Conservation (phyloP, 2,113 vertebrate species). For the Choloepus hoffmanni region DNA sequence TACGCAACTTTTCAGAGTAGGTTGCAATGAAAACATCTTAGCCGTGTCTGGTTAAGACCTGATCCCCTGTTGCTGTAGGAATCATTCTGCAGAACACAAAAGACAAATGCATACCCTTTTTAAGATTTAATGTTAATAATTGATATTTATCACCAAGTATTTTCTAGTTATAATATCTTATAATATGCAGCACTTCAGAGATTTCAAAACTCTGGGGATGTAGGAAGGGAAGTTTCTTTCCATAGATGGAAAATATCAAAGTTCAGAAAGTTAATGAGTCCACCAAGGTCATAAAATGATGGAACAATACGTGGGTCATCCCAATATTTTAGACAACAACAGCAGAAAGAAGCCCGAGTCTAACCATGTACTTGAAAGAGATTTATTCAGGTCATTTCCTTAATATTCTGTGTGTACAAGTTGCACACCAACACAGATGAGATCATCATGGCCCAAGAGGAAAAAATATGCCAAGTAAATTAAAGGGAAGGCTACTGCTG, state of each 20-base stretch:
- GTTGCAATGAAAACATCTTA: constrained; percentile 23
- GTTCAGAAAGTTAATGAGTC: constrained; percentile 24
- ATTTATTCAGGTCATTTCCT: constrained; percentile 60
- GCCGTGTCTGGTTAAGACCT: background rate
- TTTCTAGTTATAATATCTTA: background rate
- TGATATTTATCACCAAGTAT: background rate
- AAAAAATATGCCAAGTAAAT: constrained; percentile 56
- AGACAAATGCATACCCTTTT: background rate
- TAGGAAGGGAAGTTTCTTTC: background rate
- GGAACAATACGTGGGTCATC: background rate
- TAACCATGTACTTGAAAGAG: constrained; percentile 39
- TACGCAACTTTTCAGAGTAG: background rate
- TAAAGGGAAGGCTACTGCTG: background rate
- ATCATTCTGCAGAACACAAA: background rate
- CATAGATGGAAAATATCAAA: background rate
- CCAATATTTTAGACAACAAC: background rate
- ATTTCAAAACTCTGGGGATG: background rate
- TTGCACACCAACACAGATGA: constrained; percentile 29
- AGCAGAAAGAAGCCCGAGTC: background rate
- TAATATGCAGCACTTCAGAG: background rate
- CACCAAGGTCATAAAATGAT: background rate
- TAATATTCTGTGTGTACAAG: constrained; percentile 19
- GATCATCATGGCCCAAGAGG: constrained; percentile 44
- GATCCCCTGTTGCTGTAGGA: background rate
- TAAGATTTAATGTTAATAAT: background rate